Evolutionary conservation across 92 coral and sea anemone genomes (phyloP).

Genomic region (Siderastrea siderea): DNA sequence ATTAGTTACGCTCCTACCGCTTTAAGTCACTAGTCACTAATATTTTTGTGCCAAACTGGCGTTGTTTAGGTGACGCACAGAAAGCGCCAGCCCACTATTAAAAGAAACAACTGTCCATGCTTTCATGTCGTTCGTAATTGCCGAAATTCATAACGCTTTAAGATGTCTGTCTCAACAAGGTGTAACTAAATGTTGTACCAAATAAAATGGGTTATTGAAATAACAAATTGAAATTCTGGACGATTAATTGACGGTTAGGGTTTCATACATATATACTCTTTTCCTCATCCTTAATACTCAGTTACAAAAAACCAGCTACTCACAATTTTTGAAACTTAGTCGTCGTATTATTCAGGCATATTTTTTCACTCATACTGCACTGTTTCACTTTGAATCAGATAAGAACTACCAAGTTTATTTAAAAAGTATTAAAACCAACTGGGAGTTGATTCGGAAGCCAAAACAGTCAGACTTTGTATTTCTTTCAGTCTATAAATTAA

Average conservation of each 20-base stretch:
- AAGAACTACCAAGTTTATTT: neutral
- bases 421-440: neutral
- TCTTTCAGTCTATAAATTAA: neutral
- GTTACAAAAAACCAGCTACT: too few species aligned
- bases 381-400: neutral
- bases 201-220: neutral
- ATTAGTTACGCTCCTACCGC: neutral
- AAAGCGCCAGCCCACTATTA: neutral
- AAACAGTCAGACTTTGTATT: neutral
- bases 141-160: too few species aligned
- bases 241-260: neutral
- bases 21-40: too few species aligned
- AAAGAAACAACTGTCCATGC: too few species aligned
- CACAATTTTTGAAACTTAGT: neutral
- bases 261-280: neutral
- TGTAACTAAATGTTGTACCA: neutral
- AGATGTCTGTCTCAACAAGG: neutral
- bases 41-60: neutral
- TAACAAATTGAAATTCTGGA: neutral
- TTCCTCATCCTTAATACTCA: neutral
- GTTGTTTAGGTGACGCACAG: neutral
- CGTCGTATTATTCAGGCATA: neutral
- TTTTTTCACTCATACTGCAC: neutral
- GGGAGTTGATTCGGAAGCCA: neutral
- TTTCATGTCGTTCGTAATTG: too few species aligned